Evolutionary conservation across 2,888 invertebrate species (phyloP).

Genomic region (Leucophenga maculata): DNA sequence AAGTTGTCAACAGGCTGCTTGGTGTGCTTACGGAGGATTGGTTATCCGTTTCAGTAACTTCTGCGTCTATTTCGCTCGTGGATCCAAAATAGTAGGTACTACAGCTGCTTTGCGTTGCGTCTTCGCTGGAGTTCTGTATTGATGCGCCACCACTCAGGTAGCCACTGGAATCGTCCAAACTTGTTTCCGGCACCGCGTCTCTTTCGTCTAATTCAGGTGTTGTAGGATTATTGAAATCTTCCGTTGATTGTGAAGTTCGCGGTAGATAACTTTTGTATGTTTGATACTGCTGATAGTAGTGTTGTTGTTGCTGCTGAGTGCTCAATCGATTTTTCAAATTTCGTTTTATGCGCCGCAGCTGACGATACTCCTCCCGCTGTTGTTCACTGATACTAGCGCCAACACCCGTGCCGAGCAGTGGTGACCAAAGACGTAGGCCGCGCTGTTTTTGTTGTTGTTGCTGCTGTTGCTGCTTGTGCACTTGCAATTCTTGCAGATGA

Average conservation of each 20-base stretch:
- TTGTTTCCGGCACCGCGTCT: neutral
- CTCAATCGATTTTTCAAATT: constrained; percentile 61
- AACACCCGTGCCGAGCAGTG: constrained; percentile 28
- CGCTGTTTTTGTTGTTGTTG: constrained; percentile 13
- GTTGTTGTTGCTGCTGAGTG: constrained; percentile 44
- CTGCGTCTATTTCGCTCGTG: neutral
- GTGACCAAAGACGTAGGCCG: constrained; percentile 37
- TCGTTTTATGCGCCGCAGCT: constrained; percentile 58
- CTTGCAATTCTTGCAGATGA: constrained; percentile 60
- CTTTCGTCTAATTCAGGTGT: no score
- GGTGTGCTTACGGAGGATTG: neutral
- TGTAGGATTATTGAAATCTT: neutral
- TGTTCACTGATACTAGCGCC: constrained; percentile 2
- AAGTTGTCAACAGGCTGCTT: neutral
- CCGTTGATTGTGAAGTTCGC: neutral
- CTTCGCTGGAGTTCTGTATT: no score
- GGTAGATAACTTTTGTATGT: constrained; percentile 19
- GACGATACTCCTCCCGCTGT: constrained; percentile 54
- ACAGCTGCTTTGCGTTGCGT: no score
- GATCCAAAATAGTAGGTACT: neutral
- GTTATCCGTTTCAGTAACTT: neutral
- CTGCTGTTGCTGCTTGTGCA: constrained; percentile 51
- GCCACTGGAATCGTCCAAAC: constrained; percentile 4
- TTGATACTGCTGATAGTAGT: constrained; percentile 42
- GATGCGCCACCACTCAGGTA: neutral